These are phyloP conservation scores for Leptopilina boulardi DNA, from an alignment of 1,140 invertebrate species.

Conservation along the genomic window DNA sequence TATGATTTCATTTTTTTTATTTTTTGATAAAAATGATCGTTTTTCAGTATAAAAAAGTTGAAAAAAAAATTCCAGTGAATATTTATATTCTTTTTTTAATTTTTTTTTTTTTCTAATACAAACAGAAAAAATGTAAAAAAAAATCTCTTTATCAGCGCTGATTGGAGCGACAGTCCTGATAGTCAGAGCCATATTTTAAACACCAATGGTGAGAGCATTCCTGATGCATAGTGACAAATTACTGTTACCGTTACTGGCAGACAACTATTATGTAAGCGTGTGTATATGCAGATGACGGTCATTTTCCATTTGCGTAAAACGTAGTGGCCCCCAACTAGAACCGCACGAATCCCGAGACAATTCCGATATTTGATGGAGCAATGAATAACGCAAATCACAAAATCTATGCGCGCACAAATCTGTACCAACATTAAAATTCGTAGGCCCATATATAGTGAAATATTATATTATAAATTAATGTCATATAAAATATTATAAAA, in stretches of 20 bases:
- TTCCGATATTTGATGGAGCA: constrained; percentile 16
- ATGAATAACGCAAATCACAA: constrained; percentile 10
- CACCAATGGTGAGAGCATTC: neutral
- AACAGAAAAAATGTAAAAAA: neutral
- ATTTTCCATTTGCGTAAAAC: constrained; percentile 9
- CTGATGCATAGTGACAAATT: neutral
- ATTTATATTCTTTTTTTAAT: too few relatives aligned
- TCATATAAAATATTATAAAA: too few relatives aligned
- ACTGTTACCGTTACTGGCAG: constrained; percentile 8
- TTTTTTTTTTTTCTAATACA: too few relatives aligned
- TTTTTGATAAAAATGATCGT: too few relatives aligned
- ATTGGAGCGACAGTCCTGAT: constrained; percentile 6
- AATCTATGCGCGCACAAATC: neutral
- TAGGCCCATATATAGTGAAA: too few relatives aligned
- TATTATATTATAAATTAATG: too few relatives aligned
- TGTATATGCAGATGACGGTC: constrained; percentile 3
- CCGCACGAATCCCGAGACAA: neutral
- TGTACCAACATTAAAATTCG: neutral
- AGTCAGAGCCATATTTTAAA: neutral
- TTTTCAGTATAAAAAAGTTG: too few relatives aligned
- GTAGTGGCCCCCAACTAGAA: neutral
- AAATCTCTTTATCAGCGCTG: neutral
- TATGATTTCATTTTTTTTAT: too few relatives aligned
- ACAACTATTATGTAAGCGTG: constrained; percentile 9
- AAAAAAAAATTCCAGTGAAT: too few relatives aligned